Conservation (phyloP, 2,888 invertebrate genomes). For the Eilema sororculum region DNA sequence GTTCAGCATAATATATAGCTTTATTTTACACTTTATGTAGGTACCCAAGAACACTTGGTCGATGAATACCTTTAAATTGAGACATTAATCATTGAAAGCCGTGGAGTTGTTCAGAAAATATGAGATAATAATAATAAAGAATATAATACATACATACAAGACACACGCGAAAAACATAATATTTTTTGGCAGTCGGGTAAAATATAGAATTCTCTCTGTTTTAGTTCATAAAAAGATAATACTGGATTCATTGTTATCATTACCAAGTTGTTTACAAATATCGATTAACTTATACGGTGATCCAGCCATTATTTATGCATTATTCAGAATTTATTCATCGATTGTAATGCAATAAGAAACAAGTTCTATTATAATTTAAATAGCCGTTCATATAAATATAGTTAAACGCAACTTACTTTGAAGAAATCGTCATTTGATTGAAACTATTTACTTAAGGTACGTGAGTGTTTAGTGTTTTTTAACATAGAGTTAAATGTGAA, state of each 20-base stretch:
- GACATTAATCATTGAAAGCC: too few relatives aligned
- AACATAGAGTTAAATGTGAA: neutral
- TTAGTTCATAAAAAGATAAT: too few relatives aligned
- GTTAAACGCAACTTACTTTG: neutral
- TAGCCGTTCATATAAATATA: conserved; percentile 9
- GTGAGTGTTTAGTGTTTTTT: neutral
- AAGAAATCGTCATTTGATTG: neutral
- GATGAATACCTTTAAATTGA: too few relatives aligned
- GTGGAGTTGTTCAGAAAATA: too few relatives aligned
- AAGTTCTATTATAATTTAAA: conserved; percentile 6
- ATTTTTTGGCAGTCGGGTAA: too few relatives aligned
- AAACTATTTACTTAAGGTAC: conserved; percentile 3
- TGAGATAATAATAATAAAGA: too few relatives aligned
- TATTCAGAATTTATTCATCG: neutral
- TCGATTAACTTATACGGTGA: neutral
- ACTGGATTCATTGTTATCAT: neutral
- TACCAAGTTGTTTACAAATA: neutral
- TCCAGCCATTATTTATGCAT: neutral
- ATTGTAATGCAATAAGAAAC: neutral
- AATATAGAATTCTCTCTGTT: neutral
- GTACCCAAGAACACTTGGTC: too few relatives aligned
- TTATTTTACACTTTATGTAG: too few relatives aligned
- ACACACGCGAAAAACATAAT: too few relatives aligned
- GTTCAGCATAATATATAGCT: too few relatives aligned
- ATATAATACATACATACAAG: too few relatives aligned